phyloP scores from a whole-genome alignment of 1,140 invertebrate genomes.

The Diuraphis noxia region DNA sequence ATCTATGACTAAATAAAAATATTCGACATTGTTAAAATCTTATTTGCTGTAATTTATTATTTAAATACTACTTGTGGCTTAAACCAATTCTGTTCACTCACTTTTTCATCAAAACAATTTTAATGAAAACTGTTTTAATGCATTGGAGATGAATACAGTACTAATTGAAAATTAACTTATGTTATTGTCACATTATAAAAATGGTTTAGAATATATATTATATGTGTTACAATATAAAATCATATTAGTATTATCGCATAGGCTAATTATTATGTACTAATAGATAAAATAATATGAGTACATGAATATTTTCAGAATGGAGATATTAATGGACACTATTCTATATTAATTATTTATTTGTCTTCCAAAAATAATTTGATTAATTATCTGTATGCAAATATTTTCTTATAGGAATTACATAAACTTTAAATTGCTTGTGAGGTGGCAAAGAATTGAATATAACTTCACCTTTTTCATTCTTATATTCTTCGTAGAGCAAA shows the following conservation, averaged over 20 bases:
- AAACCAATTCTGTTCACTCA: neutral
- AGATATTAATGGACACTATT: too few species aligned
- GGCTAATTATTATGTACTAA: too few species aligned
- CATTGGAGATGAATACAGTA: neutral
- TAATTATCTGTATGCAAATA: neutral
- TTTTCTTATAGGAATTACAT: slow-evolving; percentile 39
- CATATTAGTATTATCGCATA: too few species aligned
- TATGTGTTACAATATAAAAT: too few species aligned
- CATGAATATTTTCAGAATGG: too few species aligned
- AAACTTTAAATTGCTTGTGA: slow-evolving; percentile 60
- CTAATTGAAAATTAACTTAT: neutral
- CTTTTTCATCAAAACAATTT: neutral
- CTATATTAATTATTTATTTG: too few species aligned
- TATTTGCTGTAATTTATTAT: neutral
- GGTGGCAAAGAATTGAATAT: slow-evolving; percentile 66
- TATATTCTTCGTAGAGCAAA: slow-evolving; percentile 68
- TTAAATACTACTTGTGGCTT: neutral
- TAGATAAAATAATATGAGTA: too few species aligned
- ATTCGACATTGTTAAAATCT: neutral
- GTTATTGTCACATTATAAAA: too few species aligned
- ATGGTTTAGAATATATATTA: too few species aligned
- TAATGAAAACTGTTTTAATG: neutral
- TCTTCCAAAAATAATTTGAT: too few species aligned
- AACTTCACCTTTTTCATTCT: slow-evolving; percentile 64
- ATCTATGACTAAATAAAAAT: neutral